phyloP scores from a whole-genome alignment of 2,113 vertebrate genomes.

The Daboia siamensis region DNA sequence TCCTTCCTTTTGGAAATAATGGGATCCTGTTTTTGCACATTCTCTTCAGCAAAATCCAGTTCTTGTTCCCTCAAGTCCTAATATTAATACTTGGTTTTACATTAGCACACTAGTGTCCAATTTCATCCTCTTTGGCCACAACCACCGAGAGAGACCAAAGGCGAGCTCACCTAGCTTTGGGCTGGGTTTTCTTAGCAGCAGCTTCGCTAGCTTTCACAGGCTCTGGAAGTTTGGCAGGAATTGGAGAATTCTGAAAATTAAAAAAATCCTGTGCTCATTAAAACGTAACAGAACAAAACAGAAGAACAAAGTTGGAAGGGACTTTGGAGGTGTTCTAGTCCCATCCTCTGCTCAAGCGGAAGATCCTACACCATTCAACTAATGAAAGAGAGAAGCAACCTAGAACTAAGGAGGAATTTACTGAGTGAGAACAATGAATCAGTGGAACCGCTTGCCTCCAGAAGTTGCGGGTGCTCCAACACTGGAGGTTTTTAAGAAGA shows the following conservation, averaged over 20 bases:
- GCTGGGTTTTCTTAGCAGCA: constrained; percentile 94
- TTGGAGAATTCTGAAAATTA: constrained; percentile 78
- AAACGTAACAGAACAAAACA: not conserved
- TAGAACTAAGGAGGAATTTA: no score
- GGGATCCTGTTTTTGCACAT: not conserved
- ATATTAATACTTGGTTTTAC: not conserved
- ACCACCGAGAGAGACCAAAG: not conserved
- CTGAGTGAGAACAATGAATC: no score
- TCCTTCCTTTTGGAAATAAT: not conserved
- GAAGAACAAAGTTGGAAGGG: not conserved
- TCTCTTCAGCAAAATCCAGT: not conserved
- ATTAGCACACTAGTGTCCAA: not conserved
- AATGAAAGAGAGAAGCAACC: no score
- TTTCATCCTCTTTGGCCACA: not conserved
- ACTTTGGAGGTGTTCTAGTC: no score
- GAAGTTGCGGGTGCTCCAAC: no score
- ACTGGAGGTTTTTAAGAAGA: no score
- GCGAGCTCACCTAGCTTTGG: constrained; percentile 88
- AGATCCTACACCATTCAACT: not conserved
- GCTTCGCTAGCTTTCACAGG: constrained; percentile 95
- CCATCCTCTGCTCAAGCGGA: no score
- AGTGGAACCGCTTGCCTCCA: no score
- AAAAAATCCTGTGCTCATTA: not conserved
- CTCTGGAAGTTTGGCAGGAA: constrained; percentile 92
- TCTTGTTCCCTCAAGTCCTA: not conserved